Conservation (phyloP, 2,113 vertebrate species). For the Nothoprocta pentlandii region DNA sequence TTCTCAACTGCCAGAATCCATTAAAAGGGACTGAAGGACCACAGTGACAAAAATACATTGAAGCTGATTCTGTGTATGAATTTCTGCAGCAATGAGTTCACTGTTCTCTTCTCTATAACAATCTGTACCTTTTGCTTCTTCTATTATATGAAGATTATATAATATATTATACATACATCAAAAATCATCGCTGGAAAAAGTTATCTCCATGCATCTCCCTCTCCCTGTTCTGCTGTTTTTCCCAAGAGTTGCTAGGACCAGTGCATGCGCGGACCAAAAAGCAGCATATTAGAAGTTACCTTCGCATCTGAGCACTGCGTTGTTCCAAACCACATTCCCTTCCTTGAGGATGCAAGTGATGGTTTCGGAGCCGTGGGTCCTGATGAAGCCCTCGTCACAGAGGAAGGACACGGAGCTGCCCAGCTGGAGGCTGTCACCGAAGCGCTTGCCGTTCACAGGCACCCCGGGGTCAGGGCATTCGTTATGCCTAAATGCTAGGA, state of each 20-base stretch:
- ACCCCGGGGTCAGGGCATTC: conserved; percentile 96
- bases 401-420: conserved; percentile 97
- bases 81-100: background rate
- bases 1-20: background rate
- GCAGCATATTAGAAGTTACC: background rate
- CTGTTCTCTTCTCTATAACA: background rate
- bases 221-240: background rate
- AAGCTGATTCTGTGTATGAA: fast-evolving
- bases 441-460: conserved; percentile 94
- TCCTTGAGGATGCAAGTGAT: conserved; percentile 96
- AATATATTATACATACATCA: background rate
- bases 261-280: fast-evolving
- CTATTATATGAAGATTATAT: background rate
- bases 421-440: conserved; percentile 94
- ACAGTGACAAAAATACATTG: background rate
- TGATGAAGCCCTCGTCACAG: conserved; percentile 94
- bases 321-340: conserved; percentile 97
- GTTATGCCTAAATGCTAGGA: conserved; percentile 92
- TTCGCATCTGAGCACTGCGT: conserved; percentile 94
- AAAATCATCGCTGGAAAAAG: background rate
- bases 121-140: background rate
- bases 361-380: conserved; percentile 94
- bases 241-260: background rate
- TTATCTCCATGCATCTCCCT: background rate
- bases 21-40: background rate